These are phyloP conservation scores for Carterocephalus palaemon DNA, from an alignment of 2,888 invertebrate species.

Conservation along the genomic window DNA sequence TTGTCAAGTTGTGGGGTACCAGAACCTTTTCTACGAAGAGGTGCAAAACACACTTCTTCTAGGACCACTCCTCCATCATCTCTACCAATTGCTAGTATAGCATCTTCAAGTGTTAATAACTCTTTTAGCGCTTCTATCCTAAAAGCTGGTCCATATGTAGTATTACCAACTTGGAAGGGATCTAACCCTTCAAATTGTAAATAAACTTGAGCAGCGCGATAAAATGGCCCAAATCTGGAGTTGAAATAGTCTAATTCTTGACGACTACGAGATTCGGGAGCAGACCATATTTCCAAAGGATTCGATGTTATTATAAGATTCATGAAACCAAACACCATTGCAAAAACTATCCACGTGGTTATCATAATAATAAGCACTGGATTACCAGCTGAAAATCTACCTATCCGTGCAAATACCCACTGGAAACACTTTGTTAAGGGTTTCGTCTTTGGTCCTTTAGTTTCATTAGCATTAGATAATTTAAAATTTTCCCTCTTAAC, in stretches of 20 bases:
- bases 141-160: conserved; percentile 88
- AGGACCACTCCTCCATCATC: conserved; percentile 70
- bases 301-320: conserved; percentile 87
- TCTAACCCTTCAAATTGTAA: conserved; percentile 81
- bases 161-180: conserved; percentile 52
- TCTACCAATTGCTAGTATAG: conserved; percentile 80
- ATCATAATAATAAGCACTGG: conserved; percentile 82
- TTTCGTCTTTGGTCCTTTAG: conserved; percentile 35
- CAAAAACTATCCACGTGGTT: conserved; percentile 78
- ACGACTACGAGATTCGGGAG: conserved; percentile 87
- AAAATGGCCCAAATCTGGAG: conserved; percentile 91
- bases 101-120: conserved; percentile 83
- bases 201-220: conserved; percentile 93
- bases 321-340: conserved; percentile 83
- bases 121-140: conserved; percentile 85
- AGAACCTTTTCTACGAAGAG: conserved; percentile 83
- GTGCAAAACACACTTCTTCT: conserved; percentile 88
- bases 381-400: conserved; percentile 81
- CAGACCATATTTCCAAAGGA: conserved; percentile 96
- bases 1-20: conserved; percentile 72
- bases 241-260: conserved; percentile 93
- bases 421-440: conserved; percentile 48
- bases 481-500: conserved; percentile 35
- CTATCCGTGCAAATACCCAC: conserved; percentile 52
- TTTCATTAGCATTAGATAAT: conserved; percentile 27